These are phyloP conservation scores for Leucoraja ocellata DNA, from an alignment of 2,797 vertebrate species.

Conservation along the genomic window DNA sequence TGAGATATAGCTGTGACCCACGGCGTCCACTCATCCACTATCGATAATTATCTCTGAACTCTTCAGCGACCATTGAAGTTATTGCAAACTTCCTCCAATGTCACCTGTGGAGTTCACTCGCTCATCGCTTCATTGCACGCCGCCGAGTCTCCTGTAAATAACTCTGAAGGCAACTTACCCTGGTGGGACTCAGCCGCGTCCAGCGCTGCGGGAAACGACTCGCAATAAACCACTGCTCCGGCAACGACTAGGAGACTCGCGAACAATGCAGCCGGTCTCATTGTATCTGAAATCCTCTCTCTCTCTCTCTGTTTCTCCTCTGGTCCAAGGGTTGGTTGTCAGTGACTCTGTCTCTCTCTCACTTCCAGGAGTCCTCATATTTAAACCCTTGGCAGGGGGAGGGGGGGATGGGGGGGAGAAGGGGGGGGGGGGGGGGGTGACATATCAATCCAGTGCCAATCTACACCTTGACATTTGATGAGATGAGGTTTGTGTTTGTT, in stretches of 20 bases:
- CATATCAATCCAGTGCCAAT: conserved; percentile 32
- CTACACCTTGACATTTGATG: conserved; percentile 46
- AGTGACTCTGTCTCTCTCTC: conserved; percentile 18
- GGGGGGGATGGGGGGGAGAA: conserved; percentile 39
- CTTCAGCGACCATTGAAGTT: too few relatives aligned
- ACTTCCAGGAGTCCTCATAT: conserved; percentile 39
- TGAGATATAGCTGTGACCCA: too few relatives aligned
- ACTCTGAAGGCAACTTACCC: conserved; percentile 38
- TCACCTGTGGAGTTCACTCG: too few relatives aligned
- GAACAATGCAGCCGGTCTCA: not conserved
- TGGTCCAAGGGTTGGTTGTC: conserved; percentile 40
- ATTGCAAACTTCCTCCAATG: too few relatives aligned
- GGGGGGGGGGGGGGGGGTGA: not conserved
- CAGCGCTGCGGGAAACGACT: conserved; percentile 2
- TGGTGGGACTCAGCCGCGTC: conserved; percentile 39
- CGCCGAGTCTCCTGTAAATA: too few relatives aligned
- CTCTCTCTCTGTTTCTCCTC: not conserved
- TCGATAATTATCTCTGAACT: too few relatives aligned
- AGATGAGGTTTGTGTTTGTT: accelerated
- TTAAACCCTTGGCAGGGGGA: conserved; percentile 42
- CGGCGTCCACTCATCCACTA: too few relatives aligned
- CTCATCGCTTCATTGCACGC: too few relatives aligned
- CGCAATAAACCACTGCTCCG: conserved; percentile 34
- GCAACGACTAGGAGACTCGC: conserved; percentile 37
- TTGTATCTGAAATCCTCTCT: conserved; percentile 36